These are phyloP conservation scores for Parazoanthus darwini DNA, from an alignment of 92 coral and sea anemone genomes.

Conservation along the genomic window DNA sequence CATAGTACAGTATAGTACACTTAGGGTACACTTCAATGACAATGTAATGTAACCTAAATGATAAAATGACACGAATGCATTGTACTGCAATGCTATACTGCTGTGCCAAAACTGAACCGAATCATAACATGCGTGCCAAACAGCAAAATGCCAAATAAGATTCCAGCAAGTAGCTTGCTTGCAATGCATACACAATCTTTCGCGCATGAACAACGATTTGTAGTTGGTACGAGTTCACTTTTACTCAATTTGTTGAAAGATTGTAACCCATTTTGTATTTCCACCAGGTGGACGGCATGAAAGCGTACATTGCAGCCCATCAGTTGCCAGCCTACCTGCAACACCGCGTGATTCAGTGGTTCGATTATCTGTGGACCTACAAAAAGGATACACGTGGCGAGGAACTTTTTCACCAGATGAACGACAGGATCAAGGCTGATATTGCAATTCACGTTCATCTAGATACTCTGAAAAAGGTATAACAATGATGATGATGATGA, in stretches of 20 bases:
- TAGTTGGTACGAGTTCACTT: neutral
- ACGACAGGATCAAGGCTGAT: slow-evolving; percentile 90
- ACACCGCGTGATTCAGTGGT: slow-evolving; percentile 90
- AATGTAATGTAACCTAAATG: no score
- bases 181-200: neutral
- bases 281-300: slow-evolving; percentile 84
- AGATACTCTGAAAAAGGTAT: slow-evolving; percentile 78
- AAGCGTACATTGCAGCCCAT: slow-evolving; percentile 76
- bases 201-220: neutral
- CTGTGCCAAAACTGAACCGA: no score
- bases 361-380: slow-evolving; percentile 91
- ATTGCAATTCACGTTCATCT: slow-evolving; percentile 93
- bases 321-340: slow-evolving; percentile 85
- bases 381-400: slow-evolving; percentile 85
- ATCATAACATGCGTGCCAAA: no score
- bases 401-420: slow-evolving; percentile 77
- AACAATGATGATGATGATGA: neutral
- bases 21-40: no score
- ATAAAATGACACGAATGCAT: no score
- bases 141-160: no score
- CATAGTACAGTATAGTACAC: no score
- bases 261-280: neutral
- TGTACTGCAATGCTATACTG: no score
- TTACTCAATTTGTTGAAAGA: neutral
- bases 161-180: no score